phyloP scores from a whole-genome alignment of 1,140 invertebrate species.

The Heliothis subflexa region DNA sequence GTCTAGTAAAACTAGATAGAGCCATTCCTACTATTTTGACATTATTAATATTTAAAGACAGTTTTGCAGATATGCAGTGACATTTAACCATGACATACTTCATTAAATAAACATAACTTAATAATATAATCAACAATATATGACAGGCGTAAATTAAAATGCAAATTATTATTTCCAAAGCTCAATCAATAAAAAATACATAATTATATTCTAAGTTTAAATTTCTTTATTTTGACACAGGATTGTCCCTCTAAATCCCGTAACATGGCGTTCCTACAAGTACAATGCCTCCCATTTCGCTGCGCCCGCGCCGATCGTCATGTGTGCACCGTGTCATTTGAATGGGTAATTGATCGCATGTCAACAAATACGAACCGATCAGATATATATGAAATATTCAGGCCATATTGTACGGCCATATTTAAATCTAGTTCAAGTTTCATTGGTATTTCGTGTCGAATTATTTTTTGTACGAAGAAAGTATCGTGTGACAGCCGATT shows the following conservation, averaged over 20 bases:
- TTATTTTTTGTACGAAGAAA: slow-evolving; percentile 23
- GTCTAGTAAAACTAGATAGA: too few species aligned
- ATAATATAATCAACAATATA: too few species aligned
- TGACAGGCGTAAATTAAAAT: too few species aligned
- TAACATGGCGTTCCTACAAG: slow-evolving; percentile 9
- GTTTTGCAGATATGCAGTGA: too few species aligned
- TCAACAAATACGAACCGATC: slow-evolving; percentile 44
- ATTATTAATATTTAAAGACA: too few species aligned
- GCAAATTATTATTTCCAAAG: too few species aligned
- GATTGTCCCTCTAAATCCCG: background rate
- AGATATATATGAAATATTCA: slow-evolving; percentile 38
- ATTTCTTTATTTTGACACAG: background rate
- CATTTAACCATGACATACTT: too few species aligned
- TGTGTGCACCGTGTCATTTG: slow-evolving; percentile 43
- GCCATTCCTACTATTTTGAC: too few species aligned
- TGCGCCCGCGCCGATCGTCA: slow-evolving; percentile 45
- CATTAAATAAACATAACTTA: too few species aligned
- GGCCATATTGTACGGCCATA: slow-evolving; percentile 45
- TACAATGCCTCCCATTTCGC: slow-evolving; percentile 49
- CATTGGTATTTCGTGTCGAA: slow-evolving; percentile 13
- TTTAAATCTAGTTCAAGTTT: slow-evolving; percentile 45
- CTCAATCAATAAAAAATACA: too few species aligned
- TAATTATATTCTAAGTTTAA: too few species aligned
- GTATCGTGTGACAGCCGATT: background rate
- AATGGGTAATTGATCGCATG: slow-evolving; percentile 52